Base-by-base conservation (phyloP, 2,888 invertebrate genomes). In the Hypolimnas misippus region DNA sequence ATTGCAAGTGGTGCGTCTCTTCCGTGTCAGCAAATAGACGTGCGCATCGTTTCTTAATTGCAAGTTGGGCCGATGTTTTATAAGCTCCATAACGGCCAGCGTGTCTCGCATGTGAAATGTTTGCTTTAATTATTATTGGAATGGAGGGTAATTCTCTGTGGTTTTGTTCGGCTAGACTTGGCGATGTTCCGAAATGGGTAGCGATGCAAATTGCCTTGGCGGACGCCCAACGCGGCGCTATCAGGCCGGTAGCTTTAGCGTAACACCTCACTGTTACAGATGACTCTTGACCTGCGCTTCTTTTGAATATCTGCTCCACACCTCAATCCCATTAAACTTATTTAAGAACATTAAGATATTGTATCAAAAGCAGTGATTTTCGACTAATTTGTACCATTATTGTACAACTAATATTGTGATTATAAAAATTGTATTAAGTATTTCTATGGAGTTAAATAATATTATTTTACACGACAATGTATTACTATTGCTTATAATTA, bases 41-140 rank as follows among this genome's bases (percentile, higher is more conserved):
- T 77, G 80, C 83, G 76, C 84, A 84, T 82, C 88, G 87, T 83
- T 86, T 89, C 90, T 91, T 92, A 92, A 92, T 91, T 91, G 89
- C 92, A 81, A 83, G 83, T 80, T 82, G 84, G 76, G 83, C 84
- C 84, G 83, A 89, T 89, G 87, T 87, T 91, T 92, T 90, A 91
- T 90, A 91, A 91, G 90, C 89, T 91, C 88, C 87, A 89, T 89
- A 89, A 89, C 87, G 87, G 87, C 86, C 87, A 84, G 84, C 84
- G 84, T 81, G 87, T 87, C 89, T 86, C 86, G 84, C 75, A 84
- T 87, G 85, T 81, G 84, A 90, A 89, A 90, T 90, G 89, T 92
- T 89, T 91, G 92, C 90, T 89, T 92, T 89, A 92, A 92, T 92
- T 92, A 92, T 92, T 92, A 92, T 91, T 92, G 92, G 92, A 92